Base-by-base conservation (phyloP, 92 coral and sea anemone genomes). In the Nematostella vectensis region DNA sequence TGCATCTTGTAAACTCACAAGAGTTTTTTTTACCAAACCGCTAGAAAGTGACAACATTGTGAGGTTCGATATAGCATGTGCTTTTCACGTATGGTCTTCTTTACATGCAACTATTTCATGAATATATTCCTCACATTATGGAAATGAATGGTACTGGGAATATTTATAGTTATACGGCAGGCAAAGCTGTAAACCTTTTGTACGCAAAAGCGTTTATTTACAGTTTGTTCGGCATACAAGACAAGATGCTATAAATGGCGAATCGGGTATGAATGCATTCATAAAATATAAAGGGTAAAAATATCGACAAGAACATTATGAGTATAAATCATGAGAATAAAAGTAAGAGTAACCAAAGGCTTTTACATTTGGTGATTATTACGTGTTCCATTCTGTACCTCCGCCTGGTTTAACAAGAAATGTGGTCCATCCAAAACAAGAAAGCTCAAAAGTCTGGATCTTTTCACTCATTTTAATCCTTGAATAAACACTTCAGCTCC, bases 71-170 rank as follows among this genome's bases (percentile, higher is more conserved):
- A 27, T 59, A 11, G 66, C 54, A 17, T 59, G 66, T 48, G 40
- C 66, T 42, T 59, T 59, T 59, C 29, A 47, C 42, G 28, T 3
- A 58, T 2, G 3, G 4, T 4, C 51, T 45, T 8, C 51, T 45
- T 45, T 45, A 45, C 23, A 37, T 45, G 47, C 15, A 48, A 15
- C 31, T 49, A 19, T 26, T 59, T 75, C 83, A 76, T 76, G 83
- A 69, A 76, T 76, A 76, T 53, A 76, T 76, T 69, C 71, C 67
- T 29, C 48, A 62, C 25, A 68, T 76, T 76, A 76, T 76, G 83
- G 76, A 61, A 76, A 76, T 47, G 55, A 74, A 70, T 57, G 25
- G 23, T 36, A 24, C 50, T 57, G 31, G 47, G 50, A 39, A 58
- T 58, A 58, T 58, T 50, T 24, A 50, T 50, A 50, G 57, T 6